A percentile compares a stretch with the other conserved stretches of the same genome.
phyloP scores from a whole-genome alignment of 2,888 invertebrate species.

The Lobophora halterata region DNA sequence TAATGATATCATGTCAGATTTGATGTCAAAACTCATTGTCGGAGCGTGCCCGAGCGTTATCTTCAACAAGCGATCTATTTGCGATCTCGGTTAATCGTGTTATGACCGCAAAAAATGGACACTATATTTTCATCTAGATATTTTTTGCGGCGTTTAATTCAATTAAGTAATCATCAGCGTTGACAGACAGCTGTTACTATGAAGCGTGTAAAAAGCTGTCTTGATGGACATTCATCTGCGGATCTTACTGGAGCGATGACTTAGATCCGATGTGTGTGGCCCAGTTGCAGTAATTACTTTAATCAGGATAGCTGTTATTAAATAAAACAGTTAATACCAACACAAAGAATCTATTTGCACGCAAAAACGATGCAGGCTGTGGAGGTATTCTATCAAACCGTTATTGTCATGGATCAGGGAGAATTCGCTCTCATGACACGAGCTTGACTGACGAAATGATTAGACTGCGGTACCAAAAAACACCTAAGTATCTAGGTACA shows the following conservation, averaged over 20 bases:
- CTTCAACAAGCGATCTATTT: slow-evolving; percentile 30
- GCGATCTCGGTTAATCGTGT: slow-evolving; percentile 31
- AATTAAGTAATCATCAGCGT: slow-evolving; percentile 61
- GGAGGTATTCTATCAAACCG: slow-evolving; percentile 44
- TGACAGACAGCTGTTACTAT: slow-evolving; percentile 59
- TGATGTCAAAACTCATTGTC: slow-evolving; percentile 32
- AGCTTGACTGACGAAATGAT: slow-evolving; percentile 36
- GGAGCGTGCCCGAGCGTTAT: slow-evolving; percentile 27
- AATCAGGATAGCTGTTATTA: slow-evolving; percentile 68
- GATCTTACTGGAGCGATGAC: slow-evolving; percentile 37
- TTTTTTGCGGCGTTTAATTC: slow-evolving; percentile 54
- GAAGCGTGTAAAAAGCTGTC: slow-evolving; percentile 58
- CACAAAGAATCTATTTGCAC: slow-evolving; percentile 46
- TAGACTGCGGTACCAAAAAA: slow-evolving; percentile 13
- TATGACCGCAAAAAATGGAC: slow-evolving; percentile 29
- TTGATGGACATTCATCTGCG: slow-evolving; percentile 35
- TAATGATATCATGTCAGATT: slow-evolving; percentile 35
- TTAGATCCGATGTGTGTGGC: slow-evolving; percentile 38
- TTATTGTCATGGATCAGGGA: slow-evolving; percentile 51
- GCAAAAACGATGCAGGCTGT: slow-evolving; percentile 36
- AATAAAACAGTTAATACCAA: slow-evolving; percentile 61
- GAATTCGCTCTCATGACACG: slow-evolving; percentile 41
- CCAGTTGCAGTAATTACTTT: slow-evolving; percentile 58
- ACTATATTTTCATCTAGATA: slow-evolving; percentile 30
- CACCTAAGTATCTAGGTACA: too few species aligned